phyloP scores from a whole-genome alignment of 2,113 vertebrate species.

The Seriola dumerili region DNA sequence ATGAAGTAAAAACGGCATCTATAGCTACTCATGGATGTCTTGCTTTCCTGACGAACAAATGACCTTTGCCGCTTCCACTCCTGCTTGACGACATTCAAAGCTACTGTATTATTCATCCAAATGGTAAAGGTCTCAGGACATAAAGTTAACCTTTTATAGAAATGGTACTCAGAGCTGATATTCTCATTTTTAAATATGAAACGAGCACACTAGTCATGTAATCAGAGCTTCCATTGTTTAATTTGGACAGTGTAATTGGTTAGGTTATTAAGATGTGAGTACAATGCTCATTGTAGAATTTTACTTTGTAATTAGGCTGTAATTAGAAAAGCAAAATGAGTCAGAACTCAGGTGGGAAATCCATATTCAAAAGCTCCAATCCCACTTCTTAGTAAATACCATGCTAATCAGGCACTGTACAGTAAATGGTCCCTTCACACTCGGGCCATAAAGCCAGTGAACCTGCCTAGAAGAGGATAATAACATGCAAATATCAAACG shows the following conservation, averaged over 20 bases:
- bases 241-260: slow-evolving; percentile 71
- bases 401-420: slow-evolving; percentile 53
- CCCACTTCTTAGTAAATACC: slow-evolving; percentile 60
- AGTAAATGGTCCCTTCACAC: slow-evolving; percentile 39
- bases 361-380: slow-evolving; percentile 64
- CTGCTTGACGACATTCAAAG: not conserved
- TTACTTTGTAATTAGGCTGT: slow-evolving; percentile 77
- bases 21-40: not conserved
- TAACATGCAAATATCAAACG: slow-evolving; percentile 20
- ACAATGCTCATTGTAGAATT: slow-evolving; percentile 69
- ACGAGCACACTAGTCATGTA: slow-evolving; percentile 60
- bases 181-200: slow-evolving; percentile 33
- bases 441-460: slow-evolving; percentile 27
- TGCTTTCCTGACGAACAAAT: slow-evolving; percentile 31
- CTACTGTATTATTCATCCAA: not conserved
- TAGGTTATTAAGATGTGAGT: slow-evolving; percentile 68
- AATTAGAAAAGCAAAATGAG: slow-evolving; percentile 76
- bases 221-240: slow-evolving; percentile 69
- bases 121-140: slow-evolving; percentile 26
- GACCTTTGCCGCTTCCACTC: slow-evolving; percentile 24
- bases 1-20: slow-evolving; percentile 5
- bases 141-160: slow-evolving; percentile 19
- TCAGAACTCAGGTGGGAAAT: slow-evolving; percentile 80
- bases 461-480: slow-evolving; percentile 2
- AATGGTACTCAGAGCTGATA: slow-evolving; percentile 10